Evolutionary conservation across 2,113 vertebrate species (phyloP).

Genomic region (Brienomyrus brachyistius): DNA sequence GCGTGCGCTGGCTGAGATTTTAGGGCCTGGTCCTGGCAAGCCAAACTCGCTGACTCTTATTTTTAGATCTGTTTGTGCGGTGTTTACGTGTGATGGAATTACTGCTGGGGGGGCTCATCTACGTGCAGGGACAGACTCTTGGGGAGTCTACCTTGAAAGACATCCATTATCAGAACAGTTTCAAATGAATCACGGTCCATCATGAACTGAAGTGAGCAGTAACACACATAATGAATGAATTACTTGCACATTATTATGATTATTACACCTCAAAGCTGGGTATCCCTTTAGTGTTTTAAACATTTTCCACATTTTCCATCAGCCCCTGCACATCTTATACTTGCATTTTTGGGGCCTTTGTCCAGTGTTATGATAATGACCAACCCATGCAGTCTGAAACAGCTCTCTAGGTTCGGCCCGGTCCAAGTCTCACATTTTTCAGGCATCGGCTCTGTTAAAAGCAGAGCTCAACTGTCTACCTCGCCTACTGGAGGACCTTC

Average conservation of each 20-base stretch:
- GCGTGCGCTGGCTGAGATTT: not conserved
- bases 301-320: not conserved
- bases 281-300: not conserved
- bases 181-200: not conserved
- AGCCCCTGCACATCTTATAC: not conserved
- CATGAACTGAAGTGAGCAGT: not conserved
- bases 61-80: conserved; percentile 1
- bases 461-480: not conserved
- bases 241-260: not conserved
- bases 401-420: not conserved
- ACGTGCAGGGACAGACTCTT: not conserved
- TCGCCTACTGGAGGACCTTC: not conserved
- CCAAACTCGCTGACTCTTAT: not conserved
- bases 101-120: not conserved
- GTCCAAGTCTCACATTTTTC: not conserved
- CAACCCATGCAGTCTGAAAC: not conserved
- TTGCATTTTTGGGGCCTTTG: not conserved
- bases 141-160: not conserved
- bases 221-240: not conserved
- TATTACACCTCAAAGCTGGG: not conserved
- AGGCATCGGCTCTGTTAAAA: not conserved
- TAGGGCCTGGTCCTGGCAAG: not conserved
- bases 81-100: not conserved
- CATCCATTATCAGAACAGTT: not conserved
- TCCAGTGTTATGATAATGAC: not conserved